Evolutionary conservation across 1,140 invertebrate species (phyloP), one percentile per base, ranked within the genome.

Genomic region (Phthorimaea operculella): DNA sequence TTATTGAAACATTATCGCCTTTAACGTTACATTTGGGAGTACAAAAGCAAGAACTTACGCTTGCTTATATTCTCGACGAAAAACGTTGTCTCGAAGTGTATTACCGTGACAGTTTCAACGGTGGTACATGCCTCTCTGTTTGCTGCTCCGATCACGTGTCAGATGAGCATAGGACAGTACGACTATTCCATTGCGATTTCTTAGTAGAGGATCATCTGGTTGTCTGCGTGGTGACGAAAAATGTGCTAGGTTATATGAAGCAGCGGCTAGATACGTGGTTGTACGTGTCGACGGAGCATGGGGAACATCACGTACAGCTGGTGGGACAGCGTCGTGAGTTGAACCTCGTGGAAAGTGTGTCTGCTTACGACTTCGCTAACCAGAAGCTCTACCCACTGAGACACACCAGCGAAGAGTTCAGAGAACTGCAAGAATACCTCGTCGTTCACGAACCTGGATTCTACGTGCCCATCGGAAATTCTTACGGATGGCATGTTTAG

Each of bases 121-220:
- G 81, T 6, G 81, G 81, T n/a, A 67, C 68, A 0, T 82, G 81
- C 39, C 63, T 84, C 3, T 67, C 64, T 39, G 52, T 83, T 1
- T 68, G 76, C 51, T 74, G 78, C 1, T 70, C 66, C 1, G 72
- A 78, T 49, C 42, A 63, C 15, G 42, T 70, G 7, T 57, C 53
- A n/a, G 18, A 53, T 0, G 66, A 64, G 28, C 74, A 74, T 47
- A 61, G 80, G 8, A 12, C 60, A 0, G 53, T 63, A 0, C 60
- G 77, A n/a, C 45, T 85, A 8, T 74, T 82, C 18, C 69, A 76
- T 42, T 76, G 78, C 58, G 79, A 83, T 52, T 85, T 83, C 50
- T 6, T 14, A 5, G 58, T 66, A n/a, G 16, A 59, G 0, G 59
- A 68, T 0, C 55, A 52, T 33, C 16, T 85, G 4, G 65, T 83